These are phyloP conservation scores for Cyclophora punctaria DNA, from an alignment of 2,888 invertebrate genomes.

Conservation along the genomic window DNA sequence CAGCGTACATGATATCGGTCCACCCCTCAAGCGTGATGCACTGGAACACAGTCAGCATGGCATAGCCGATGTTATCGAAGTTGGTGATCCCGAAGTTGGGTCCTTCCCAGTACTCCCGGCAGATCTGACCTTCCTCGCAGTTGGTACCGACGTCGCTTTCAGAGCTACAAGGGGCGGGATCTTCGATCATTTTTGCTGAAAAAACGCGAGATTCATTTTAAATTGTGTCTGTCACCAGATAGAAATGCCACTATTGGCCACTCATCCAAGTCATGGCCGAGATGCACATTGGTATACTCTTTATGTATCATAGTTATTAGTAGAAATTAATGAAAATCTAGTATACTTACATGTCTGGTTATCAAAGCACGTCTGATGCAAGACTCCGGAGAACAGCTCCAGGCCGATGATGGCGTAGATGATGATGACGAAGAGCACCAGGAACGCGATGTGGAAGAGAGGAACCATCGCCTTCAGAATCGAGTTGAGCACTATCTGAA, in stretches of 20 bases:
- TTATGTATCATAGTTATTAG: background rate
- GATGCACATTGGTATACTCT: too few relatives aligned
- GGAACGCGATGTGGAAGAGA: slow-evolving; percentile 97
- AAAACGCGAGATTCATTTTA: background rate
- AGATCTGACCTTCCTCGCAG: slow-evolving; percentile 67
- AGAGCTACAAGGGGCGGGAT: slow-evolving; percentile 71
- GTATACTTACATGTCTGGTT: slow-evolving; percentile 79
- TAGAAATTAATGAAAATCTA: background rate
- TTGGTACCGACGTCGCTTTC: slow-evolving; percentile 76
- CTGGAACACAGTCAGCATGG: slow-evolving; percentile 99
- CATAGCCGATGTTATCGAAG: slow-evolving; percentile 98
- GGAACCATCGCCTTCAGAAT: slow-evolving; percentile 99
- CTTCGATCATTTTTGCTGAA: slow-evolving; percentile 36
- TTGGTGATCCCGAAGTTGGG: slow-evolving; percentile 98
- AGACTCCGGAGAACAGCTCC: slow-evolving; percentile 96
- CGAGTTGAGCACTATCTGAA: slow-evolving; percentile 99
- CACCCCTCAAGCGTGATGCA: slow-evolving; percentile 99
- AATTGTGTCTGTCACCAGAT: too few relatives aligned
- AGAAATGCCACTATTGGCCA: too few relatives aligned
- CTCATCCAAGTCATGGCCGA: too few relatives aligned
- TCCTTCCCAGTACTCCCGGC: slow-evolving; percentile 80
- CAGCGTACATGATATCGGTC: slow-evolving; percentile 97
- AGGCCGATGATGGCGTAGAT: slow-evolving; percentile 99
- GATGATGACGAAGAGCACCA: slow-evolving; percentile 99
- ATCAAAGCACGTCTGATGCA: slow-evolving; percentile 92